Percentiles rank a stretch among this genome's conserved stretches.
These are phyloP conservation scores for Scolopax bukidnonensis DNA, from an alignment of 2,797 vertebrate species.

Conservation along the genomic window DNA sequence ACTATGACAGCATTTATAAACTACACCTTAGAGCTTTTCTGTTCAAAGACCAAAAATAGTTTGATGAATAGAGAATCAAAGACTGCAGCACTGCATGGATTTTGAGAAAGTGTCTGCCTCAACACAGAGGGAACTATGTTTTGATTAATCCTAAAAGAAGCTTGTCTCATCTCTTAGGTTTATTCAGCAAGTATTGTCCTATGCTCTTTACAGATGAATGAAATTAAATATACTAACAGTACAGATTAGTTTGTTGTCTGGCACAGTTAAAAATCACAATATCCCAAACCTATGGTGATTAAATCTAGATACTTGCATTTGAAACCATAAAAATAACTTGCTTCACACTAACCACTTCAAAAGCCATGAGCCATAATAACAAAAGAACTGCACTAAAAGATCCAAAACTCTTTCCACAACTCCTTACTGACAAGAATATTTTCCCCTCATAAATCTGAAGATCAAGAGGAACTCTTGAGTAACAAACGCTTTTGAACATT, in stretches of 20 bases:
- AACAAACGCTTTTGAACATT: not conserved
- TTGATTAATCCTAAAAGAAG: not conserved
- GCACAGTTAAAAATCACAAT: not conserved
- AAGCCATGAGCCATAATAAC: not conserved
- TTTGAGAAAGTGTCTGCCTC: not conserved
- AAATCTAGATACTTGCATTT: not conserved
- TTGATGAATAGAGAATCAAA: not conserved
- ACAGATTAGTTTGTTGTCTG: not conserved
- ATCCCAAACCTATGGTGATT: not conserved
- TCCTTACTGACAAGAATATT: not conserved
- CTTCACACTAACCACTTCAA: not conserved
- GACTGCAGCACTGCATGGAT: not conserved
- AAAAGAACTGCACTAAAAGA: not conserved
- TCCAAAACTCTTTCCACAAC: not conserved
- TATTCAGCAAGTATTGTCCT: not conserved
- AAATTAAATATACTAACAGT: not conserved
- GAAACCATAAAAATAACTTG: not conserved
- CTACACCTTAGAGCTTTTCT: not conserved
- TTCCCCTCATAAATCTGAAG: not conserved
- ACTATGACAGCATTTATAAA: not conserved
- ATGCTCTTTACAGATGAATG: not conserved
- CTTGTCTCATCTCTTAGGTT: not conserved
- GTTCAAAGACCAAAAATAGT: not conserved
- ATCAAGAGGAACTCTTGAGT: not conserved
- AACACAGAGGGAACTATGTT: not conserved